Base-by-base conservation (phyloP, 1,140 invertebrate species). In the Latrodectus geometricus region DNA sequence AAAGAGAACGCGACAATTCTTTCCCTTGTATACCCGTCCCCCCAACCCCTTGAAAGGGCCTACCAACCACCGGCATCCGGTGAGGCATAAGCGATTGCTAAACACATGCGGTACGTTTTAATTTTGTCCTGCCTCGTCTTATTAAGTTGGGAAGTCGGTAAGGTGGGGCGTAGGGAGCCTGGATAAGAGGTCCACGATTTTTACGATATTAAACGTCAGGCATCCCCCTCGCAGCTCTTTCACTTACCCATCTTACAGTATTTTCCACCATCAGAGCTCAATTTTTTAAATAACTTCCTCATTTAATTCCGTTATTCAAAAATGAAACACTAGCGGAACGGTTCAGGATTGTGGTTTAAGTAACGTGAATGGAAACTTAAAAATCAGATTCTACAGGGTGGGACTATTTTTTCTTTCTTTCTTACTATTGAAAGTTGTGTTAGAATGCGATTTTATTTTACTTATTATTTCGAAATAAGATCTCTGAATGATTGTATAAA, bases 21-120 rank as follows among this genome's bases (percentile, higher is more conserved):
- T 35, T 61, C 68, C 12, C n/a, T n/a, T n/a, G 68, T 23, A n/a
- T 48, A 73, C 70, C 15, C 15, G 68, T 52, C 11, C 35, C 65
- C 78, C 50, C 21, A 65, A 50, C 54, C 23, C 23, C 12, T 66
- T 56, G 35, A 69, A 35, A 52, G n/a, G 65, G 12, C 56, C 80
- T n/a, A 14, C 72, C 21, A 20, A 9, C 66, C 50, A 49, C 68
- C 35, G 11, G n/a, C 72, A 76, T 54, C n/a, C 82, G 54, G 48
- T 61, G 82, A 54, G 14, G 82, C 72, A 76, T 84, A 84, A 84
- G 82, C 72, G 82, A 73, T 75, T 48, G 82, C 72, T 84, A 76
- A 76, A 84, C 73, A 76, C 73, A 76, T 76, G 72, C 61, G 74
- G 82, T 75, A 49, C 72, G 61, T 76, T 76, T 84, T 84, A 84